Evolutionary conservation across 2,888 invertebrate genomes (phyloP), one percentile per base, ranked within the genome.

Genomic region (Crocallis elinguaria): DNA sequence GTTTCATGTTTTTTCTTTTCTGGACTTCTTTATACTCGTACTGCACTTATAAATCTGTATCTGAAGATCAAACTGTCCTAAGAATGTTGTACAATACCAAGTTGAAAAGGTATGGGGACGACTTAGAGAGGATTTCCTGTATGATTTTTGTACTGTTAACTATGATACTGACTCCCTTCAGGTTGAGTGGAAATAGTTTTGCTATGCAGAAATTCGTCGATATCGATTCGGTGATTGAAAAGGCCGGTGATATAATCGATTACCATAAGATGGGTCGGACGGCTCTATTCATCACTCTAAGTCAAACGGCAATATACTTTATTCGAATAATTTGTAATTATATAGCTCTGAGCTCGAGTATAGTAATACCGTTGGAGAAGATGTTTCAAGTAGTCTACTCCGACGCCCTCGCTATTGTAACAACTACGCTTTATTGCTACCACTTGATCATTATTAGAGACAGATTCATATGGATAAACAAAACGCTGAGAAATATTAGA

Each of bases 21-120:
- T 82, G 79, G 81, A 66, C 67, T 43, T 50, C 57, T 7, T 8
- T 73, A 11, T 84, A 74, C 60, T 68, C 77, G 33, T 86, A 73
- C 59, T 79, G 79, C 17, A 60, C 76, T 2, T 81, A 68, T 45
- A 70, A 48, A 55, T 65, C 77, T 12, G 73, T 73, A 14, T 39
- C 21, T 7, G 64, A 78, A 51, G 80, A 82, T 33, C 82, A 84
- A 57, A 79, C 81, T 0, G 72, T 87, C 25, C 51, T 87, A 9
- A 70, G 84, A 19, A 62, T 64, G n/a, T 56, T 87, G 9, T 84
- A 82, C 43, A 67, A 77, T 8, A 87, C 88, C 0, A 82, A 76
- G 63, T 57, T 87, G 13, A 69, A 75, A 51, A 73, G 77, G 6
- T 88, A 86, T 45, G 87, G 86, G 0, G 88, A 87, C 49, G 71